A percentile compares a stretch with the other conserved stretches of the same genome.
These are phyloP conservation scores for Apodemus sylvaticus DNA, from an alignment of 2,113 vertebrate genomes.

Conservation along the genomic window DNA sequence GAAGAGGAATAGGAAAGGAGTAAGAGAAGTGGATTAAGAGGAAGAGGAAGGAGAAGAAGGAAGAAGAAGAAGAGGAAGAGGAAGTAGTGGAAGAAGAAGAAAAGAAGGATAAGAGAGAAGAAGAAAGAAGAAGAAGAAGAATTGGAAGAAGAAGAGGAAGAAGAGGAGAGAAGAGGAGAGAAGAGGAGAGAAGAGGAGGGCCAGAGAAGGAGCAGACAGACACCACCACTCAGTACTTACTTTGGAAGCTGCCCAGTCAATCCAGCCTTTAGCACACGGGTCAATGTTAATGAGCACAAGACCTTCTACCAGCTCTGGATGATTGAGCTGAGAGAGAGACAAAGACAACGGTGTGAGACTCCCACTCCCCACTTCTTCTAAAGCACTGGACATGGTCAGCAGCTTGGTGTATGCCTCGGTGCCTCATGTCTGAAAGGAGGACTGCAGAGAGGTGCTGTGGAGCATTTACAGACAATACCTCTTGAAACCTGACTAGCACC, in stretches of 20 bases:
- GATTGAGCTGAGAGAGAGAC: conserved; percentile 88
- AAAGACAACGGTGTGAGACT: conserved; percentile 33
- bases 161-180: not conserved
- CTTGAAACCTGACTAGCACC: conserved; percentile 40
- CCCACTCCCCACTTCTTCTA: not conserved
- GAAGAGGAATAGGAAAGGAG: not conserved
- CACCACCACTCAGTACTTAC: conserved; percentile 80
- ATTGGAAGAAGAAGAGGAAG: not conserved
- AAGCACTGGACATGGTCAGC: not conserved
- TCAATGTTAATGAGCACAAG: conserved; percentile 97
- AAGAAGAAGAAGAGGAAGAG: not conserved
- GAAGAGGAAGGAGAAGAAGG: not conserved
- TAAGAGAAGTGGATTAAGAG: not conserved
- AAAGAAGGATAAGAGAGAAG: rapidly evolving
- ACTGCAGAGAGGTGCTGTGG: not conserved
- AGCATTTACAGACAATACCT: not conserved
- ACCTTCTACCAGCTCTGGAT: conserved; percentile 94
- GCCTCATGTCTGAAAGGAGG: conserved; percentile 22
- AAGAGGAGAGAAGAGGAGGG: not conserved
- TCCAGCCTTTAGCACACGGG: conserved; percentile 97
- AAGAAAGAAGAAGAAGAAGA: not conserved
- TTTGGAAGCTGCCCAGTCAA: conserved; percentile 98
- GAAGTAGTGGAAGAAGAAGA: not conserved
- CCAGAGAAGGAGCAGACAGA: not conserved
- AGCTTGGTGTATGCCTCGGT: not conserved